These are phyloP conservation scores for Brachionus rubens DNA, from an alignment of 1,140 invertebrate genomes.

Conservation along the genomic window DNA sequence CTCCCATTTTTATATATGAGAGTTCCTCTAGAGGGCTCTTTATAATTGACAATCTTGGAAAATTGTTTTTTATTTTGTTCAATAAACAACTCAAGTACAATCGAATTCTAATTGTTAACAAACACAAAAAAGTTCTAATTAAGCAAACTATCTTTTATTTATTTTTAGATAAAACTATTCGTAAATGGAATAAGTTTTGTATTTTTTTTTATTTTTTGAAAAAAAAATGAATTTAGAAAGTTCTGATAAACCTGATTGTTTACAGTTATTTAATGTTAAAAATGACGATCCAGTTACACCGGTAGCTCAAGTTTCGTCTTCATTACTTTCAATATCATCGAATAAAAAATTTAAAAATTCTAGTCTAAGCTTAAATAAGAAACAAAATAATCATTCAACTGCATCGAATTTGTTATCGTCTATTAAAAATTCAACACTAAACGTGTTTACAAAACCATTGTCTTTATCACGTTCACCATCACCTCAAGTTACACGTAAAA, in stretches of 20 bases:
- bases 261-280: neutral
- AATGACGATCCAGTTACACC: neutral
- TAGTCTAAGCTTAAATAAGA: constrained; percentile 3
- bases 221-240: constrained; percentile 11
- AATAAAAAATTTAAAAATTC: constrained; percentile 33
- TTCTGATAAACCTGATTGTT: constrained; percentile 2
- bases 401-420: neutral
- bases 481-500: neutral
- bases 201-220: too few species aligned
- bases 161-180: too few species aligned
- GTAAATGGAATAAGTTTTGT: too few species aligned
- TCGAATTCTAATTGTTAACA: too few species aligned
- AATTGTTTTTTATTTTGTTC: too few species aligned
- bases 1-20: too few species aligned
- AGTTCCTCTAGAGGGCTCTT: too few species aligned
- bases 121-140: too few species aligned
- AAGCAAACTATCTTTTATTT: too few species aligned
- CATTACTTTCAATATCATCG: constrained; percentile 14
- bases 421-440: constrained; percentile 25
- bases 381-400: neutral
- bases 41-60: too few species aligned
- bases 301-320: neutral
- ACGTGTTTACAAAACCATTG: constrained; percentile 1
- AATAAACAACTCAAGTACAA: too few species aligned
- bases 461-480: neutral